phyloP scores from a whole-genome alignment of 2,113 vertebrate species.

The Passer domesticus region DNA sequence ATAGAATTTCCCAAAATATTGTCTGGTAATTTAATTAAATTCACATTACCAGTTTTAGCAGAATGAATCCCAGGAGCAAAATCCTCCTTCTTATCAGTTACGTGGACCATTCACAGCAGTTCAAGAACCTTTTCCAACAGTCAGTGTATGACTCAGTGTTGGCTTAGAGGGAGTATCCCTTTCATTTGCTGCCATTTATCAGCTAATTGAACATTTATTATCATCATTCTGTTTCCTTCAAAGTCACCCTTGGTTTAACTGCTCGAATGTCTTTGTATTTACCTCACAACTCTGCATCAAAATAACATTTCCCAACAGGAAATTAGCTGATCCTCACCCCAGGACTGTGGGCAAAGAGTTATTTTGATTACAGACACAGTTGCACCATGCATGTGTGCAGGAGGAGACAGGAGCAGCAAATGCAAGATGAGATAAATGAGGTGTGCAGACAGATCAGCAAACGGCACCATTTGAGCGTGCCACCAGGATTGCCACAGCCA shows the following conservation, averaged over 20 bases:
- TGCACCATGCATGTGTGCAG: not conserved
- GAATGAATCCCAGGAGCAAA: not conserved
- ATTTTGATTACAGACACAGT: not conserved
- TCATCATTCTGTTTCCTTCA: not conserved
- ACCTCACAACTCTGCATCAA: not conserved
- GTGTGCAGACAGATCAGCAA: not conserved
- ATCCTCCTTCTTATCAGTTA: not conserved
- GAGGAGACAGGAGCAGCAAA: not conserved
- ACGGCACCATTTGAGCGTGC: not conserved
- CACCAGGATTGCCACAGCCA: not conserved
- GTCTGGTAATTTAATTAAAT: not conserved
- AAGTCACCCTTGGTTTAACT: not conserved
- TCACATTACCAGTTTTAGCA: not conserved
- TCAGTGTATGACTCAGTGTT: not conserved
- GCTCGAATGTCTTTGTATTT: not conserved
- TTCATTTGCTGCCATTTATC: slow-evolving; percentile 1
- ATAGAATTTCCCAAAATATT: not conserved
- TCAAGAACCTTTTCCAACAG: not conserved
- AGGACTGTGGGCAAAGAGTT: not conserved
- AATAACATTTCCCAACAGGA: not conserved
- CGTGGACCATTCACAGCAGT: not conserved
- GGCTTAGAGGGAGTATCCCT: not conserved
- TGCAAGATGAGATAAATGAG: not conserved
- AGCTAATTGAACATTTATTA: not conserved
- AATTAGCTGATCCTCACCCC: not conserved